phyloP scores from a whole-genome alignment of 2,888 invertebrate species.

The Tetragnatha montana region DNA sequence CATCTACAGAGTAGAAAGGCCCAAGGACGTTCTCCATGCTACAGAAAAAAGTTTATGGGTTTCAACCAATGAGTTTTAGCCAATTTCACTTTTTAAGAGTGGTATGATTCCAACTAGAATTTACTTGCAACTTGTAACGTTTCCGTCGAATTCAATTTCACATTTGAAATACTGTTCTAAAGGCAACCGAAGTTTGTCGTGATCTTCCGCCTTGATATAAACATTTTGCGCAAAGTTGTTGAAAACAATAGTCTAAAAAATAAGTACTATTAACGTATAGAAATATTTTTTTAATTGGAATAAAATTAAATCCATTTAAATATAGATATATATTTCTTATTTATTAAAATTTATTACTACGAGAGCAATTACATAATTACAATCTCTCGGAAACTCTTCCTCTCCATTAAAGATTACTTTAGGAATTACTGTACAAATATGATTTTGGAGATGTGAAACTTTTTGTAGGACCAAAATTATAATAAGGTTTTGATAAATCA shows the following conservation, averaged over 20 bases:
- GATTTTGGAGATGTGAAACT: no score
- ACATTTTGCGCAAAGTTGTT: neutral
- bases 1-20: constrained; percentile 44
- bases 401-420: no score
- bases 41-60: neutral
- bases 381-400: no score
- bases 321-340: no score
- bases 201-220: constrained; percentile 1
- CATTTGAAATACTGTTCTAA: constrained; percentile 48
- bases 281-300: no score
- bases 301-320: no score
- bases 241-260: neutral
- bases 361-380: no score
- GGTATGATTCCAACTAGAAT: neutral
- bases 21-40: constrained; percentile 50
- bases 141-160: constrained; percentile 45
- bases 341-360: no score
- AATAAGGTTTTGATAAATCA: no score
- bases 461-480: no score
- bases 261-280: neutral
- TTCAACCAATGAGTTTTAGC: neutral
- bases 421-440: no score
- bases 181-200: constrained; percentile 4
- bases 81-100: neutral
- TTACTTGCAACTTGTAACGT: constrained; percentile 32